Evolutionary conservation across 2,797 vertebrate genomes (phyloP), one percentile per base, ranked within the genome.

Genomic region (Pseudochirops cupreus): DNA sequence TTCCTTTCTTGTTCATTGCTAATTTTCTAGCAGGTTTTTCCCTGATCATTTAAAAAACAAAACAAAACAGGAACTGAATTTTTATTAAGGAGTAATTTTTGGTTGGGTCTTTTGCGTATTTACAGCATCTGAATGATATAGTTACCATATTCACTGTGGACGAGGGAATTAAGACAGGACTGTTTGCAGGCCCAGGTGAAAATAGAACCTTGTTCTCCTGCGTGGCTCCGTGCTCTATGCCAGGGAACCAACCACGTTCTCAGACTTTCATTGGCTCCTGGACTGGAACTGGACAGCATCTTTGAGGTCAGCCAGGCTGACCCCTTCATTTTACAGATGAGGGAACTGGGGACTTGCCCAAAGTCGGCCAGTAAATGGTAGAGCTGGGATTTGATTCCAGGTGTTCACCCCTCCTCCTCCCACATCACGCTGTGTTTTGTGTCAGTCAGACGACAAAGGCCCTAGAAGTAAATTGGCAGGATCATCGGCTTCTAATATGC

Each of bases 191-290:
- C 21, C 39, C 52, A 39, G 16, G 95, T 52, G 91, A 91, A 89
- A 92, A 56, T 56, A 93, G n/a, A 93, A 56, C 58, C 31, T 29
- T 29, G 18, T 4, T 92, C 53, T 95, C 94, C 33, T 93, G 52
- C 92, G 95, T 56, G 55, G 24, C 89, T 93, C 55, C 91, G n/a
- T 92, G 90, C 55, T 92, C 92, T 94, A 10, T 53, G 54, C 10
- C 28, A 3, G n/a, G 13, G 46, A 93, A 90, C 56, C 2, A 0
- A 90, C 21, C 39, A 12, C 0, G 3, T 4, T 33, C 50, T 93
- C 50, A 90, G 91, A 92, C 91, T 94, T 96, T 62, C 2, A 18
- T 2, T 46, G 74, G 39, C 18, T 50, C 39, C 1, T 4, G 21
- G 67, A 2, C 39, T 24, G 5, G 67, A 46, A 24, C 21, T 3